Conservation (phyloP, 2,888 invertebrate species). For the Dysmachus trigonus region DNA sequence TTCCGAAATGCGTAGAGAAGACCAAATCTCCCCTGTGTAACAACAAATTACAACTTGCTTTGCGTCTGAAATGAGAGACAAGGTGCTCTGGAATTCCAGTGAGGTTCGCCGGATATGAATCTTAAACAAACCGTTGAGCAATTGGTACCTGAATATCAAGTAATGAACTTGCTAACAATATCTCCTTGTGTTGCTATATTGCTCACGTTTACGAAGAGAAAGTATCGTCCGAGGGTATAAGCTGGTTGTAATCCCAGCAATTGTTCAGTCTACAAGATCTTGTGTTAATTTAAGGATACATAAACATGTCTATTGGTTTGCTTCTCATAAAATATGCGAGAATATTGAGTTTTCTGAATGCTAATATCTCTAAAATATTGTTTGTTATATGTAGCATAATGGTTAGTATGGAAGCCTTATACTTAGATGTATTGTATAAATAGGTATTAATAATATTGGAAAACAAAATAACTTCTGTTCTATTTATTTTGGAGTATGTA, state of each 20-base stretch:
- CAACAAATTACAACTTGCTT: not conserved
- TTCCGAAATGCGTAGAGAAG: not conserved
- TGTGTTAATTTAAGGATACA: not conserved
- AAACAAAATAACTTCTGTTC: too few relatives aligned
- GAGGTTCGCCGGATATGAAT: not conserved
- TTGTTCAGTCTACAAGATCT: not conserved
- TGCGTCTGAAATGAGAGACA: not conserved
- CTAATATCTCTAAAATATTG: not conserved
- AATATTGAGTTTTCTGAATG: not conserved
- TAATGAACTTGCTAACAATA: not conserved
- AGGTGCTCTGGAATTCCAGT: not conserved
- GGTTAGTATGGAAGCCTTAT: not conserved
- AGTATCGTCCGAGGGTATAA: not conserved
- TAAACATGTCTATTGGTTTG: not conserved
- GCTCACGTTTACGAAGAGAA: not conserved
- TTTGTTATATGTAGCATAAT: not conserved
- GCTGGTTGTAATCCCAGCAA: not conserved
- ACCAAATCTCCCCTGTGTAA: not conserved
- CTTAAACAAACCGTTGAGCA: not conserved
- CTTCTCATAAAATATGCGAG: not conserved
- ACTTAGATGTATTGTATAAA: not conserved
- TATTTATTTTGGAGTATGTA: too few relatives aligned
- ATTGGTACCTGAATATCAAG: not conserved
- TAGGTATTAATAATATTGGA: too few relatives aligned
- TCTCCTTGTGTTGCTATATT: not conserved